Evolutionary conservation across 1,140 invertebrate species (phyloP).

Genomic region (Ganaspis sp.): DNA sequence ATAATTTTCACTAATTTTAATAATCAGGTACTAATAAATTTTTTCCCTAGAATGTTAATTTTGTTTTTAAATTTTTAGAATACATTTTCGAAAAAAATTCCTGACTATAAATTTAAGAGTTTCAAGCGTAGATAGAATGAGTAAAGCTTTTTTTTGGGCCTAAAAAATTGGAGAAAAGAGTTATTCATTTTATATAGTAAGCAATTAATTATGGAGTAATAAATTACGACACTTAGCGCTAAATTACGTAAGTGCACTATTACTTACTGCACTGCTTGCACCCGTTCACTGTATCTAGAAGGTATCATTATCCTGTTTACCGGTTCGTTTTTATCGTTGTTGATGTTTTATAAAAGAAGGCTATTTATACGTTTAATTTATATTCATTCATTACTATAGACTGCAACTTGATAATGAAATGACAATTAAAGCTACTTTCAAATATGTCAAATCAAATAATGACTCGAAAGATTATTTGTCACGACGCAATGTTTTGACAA

Average conservation of each 20-base stretch:
- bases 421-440: neutral
- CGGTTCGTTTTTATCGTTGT: conserved; percentile 16
- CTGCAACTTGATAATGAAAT: neutral
- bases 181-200: conserved; percentile 4
- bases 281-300: conserved; percentile 4
- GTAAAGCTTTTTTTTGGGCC: neutral
- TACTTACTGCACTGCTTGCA: neutral
- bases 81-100: too few relatives aligned
- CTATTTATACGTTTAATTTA: neutral
- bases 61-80: too few relatives aligned
- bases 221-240: conserved; percentile 4
- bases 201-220: conserved; percentile 19
- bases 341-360: conserved; percentile 21
- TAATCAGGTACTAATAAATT: too few relatives aligned
- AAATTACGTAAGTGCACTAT: conserved; percentile 20
- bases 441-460: neutral
- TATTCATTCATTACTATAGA: neutral
- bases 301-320: conserved; percentile 30
- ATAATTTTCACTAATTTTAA: too few relatives aligned
- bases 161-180: neutral
- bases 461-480: neutral
- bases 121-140: neutral
- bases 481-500: conserved; percentile 12
- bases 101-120: too few relatives aligned
- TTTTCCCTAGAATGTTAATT: too few relatives aligned